Percentiles rank a stretch among this genome's conserved stretches.
Conservation (phyloP, 2,797 vertebrate species). For the Anguilla marmorata region DNA sequence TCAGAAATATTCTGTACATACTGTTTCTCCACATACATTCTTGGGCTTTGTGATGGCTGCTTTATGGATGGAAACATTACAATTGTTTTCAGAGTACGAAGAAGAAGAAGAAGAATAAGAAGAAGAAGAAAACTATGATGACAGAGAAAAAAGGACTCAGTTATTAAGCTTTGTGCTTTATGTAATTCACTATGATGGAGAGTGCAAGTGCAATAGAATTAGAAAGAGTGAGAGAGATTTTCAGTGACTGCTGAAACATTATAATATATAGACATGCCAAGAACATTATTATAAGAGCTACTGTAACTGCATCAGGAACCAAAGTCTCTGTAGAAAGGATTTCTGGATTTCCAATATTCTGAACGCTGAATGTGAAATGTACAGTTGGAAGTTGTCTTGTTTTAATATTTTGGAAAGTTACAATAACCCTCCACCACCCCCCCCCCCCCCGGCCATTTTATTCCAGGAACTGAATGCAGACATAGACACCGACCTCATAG, state of each 20-base stretch:
- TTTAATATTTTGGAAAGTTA: conserved; percentile 60
- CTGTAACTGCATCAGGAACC: conserved; percentile 6
- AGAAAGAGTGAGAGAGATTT: not conserved
- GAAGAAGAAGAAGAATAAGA: not conserved
- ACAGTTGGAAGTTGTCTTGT: conserved; percentile 56
- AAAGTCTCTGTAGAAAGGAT: not conserved
- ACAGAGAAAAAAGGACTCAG: no score
- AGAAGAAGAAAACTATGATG: no score
- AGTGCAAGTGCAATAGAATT: not conserved
- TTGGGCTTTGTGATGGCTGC: not conserved
- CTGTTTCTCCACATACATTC: not conserved
- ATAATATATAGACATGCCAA: conserved; percentile 10
- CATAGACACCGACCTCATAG: conserved; percentile 16
- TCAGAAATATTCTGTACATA: not conserved
- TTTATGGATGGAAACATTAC: not conserved
- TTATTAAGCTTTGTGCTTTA: not conserved
- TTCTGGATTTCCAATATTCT: not conserved
- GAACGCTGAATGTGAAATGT: conserved; percentile 21
- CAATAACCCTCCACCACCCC: conserved; percentile 39
- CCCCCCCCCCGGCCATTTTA: conserved; percentile 31
- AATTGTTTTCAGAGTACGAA: not conserved
- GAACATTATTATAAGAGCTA: conserved; percentile 21
- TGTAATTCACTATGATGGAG: not conserved
- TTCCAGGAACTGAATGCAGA: conserved; percentile 51
- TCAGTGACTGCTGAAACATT: not conserved